These are phyloP conservation scores for Strigops habroptila DNA, from an alignment of 2,113 vertebrate species.

Conservation along the genomic window DNA sequence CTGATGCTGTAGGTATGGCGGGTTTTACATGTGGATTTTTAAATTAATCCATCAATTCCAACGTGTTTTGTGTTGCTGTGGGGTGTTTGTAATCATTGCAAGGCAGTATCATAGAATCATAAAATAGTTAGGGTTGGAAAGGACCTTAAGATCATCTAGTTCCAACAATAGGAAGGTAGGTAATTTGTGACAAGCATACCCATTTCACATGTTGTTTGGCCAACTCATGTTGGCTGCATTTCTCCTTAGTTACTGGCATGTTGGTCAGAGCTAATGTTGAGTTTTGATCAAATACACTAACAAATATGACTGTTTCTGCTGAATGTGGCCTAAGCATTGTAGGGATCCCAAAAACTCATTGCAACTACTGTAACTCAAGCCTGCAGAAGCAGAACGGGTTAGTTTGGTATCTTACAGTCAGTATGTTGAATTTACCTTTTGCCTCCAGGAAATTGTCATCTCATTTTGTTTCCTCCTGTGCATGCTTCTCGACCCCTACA, in stretches of 20 bases:
- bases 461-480: neutral
- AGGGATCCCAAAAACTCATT: neutral
- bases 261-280: neutral
- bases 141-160: neutral
- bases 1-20: neutral
- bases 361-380: rapidly evolving
- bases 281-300: neutral
- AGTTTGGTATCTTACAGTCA: neutral
- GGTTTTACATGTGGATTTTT: neutral
- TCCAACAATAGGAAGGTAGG: neutral
- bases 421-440: neutral
- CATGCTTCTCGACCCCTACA: neutral
- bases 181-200: neutral
- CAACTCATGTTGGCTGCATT: neutral
- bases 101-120: neutral
- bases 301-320: neutral
- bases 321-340: neutral
- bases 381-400: neutral
- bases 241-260: neutral
- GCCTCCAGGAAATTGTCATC: neutral
- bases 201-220: neutral
- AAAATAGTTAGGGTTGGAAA: neutral
- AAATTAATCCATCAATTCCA: neutral
- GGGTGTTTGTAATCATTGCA: neutral
- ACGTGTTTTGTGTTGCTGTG: neutral